Conservation (phyloP, 1,140 invertebrate genomes). For the Marisa cornuarietis region DNA sequence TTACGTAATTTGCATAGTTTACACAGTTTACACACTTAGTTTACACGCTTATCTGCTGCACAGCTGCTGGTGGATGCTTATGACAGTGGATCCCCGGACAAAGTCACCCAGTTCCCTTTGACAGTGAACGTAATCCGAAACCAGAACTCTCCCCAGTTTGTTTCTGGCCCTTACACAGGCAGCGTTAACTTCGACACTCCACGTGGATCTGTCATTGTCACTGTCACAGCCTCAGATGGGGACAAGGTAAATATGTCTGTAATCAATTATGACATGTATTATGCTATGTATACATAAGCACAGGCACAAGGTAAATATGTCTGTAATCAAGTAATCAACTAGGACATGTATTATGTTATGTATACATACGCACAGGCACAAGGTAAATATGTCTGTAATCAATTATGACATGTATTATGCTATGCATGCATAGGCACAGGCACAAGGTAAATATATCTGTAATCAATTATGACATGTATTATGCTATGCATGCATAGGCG, state of each 20-base stretch:
- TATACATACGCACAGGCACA: no score
- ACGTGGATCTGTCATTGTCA: constrained; percentile 28
- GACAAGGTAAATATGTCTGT: constrained; percentile 22
- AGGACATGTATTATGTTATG: no score
- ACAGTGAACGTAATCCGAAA: constrained; percentile 78
- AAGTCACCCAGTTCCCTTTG: constrained; percentile 85
- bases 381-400: constrained; percentile 6
- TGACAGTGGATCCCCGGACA: constrained; percentile 83
- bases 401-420: no score
- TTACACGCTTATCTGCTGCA: constrained; percentile 11
- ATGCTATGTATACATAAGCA: no score
- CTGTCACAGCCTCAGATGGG: constrained; percentile 30
- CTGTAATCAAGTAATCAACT: no score
- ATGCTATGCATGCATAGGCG: no score
- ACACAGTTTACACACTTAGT: no score
- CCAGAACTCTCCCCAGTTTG: constrained; percentile 82
- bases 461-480: no score
- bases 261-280: background rate
- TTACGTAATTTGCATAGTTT: no score
- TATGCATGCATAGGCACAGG: no score
- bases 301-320: no score
- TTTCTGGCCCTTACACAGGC: constrained; percentile 65
- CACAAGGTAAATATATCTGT: no score
- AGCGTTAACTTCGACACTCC: constrained; percentile 24
- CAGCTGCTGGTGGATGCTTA: constrained; percentile 82